These are phyloP conservation scores for Poeciliopsis turrubarensis DNA, from an alignment of 2,113 vertebrate genomes.

Conservation along the genomic window DNA sequence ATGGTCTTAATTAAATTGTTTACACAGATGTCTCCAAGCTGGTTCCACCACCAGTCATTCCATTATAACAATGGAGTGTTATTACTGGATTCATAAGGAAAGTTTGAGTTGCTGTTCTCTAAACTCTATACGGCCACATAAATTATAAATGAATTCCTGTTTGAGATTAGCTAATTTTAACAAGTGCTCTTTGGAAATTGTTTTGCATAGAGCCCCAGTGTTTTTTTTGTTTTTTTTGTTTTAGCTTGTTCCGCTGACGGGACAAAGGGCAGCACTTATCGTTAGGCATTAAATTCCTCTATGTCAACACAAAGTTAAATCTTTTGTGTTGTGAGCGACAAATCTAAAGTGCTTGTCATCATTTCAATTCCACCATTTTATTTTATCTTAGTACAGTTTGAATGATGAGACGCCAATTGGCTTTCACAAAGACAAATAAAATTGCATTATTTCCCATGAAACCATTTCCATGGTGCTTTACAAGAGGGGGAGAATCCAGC, in stretches of 20 bases:
- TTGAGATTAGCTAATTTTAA: constrained; percentile 37
- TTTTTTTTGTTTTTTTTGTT: not conserved
- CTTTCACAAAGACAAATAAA: not conserved
- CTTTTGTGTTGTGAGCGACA: constrained; percentile 5
- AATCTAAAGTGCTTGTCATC: constrained; percentile 30
- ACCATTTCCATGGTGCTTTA: constrained; percentile 5
- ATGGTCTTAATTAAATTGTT: constrained; percentile 81
- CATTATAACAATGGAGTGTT: constrained; percentile 49
- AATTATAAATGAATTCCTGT: constrained; percentile 24
- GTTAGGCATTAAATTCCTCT: constrained; percentile 32
- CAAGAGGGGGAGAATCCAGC: constrained; percentile 7
- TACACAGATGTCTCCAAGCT: constrained; percentile 77
- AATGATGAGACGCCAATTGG: not conserved
- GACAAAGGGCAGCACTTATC: constrained; percentile 13
- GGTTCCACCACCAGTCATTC: constrained; percentile 59
- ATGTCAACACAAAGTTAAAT: constrained; percentile 46
- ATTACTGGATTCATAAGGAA: constrained; percentile 59
- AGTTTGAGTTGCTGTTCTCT: constrained; percentile 40
- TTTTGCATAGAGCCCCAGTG: not conserved
- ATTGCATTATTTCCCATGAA: not conserved
- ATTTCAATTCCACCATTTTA: constrained; percentile 8
- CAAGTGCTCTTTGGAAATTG: constrained; percentile 25
- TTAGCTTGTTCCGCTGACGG: constrained; percentile 13
- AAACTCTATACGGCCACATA: constrained; percentile 15
- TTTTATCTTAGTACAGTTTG: not conserved